Conservation (phyloP, 2,888 invertebrate genomes). For the Arge pagana region DNA sequence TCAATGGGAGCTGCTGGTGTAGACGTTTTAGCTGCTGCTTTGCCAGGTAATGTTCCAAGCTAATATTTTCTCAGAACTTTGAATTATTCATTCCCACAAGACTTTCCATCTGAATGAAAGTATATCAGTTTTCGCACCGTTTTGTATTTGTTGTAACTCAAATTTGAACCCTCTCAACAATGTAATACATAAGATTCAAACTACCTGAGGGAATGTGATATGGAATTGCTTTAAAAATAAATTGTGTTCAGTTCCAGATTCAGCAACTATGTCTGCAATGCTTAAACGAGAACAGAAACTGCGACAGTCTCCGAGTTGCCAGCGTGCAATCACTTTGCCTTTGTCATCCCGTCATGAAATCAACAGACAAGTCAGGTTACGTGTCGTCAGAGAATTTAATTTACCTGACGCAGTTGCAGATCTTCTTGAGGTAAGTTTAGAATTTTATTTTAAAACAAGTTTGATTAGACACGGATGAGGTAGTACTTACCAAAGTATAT, state of each 20-base stretch:
- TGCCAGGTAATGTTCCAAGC: no score
- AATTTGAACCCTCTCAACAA: constrained; percentile 10
- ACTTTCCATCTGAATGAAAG: background rate
- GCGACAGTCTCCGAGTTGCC: constrained; percentile 77
- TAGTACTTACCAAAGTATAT: no score
- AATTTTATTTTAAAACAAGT: no score
- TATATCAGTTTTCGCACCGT: background rate
- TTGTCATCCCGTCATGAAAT: constrained; percentile 79
- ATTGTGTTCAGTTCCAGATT: constrained; percentile 74
- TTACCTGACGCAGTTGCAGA: constrained; percentile 87
- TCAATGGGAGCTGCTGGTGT: constrained; percentile 63
- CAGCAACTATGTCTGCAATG: constrained; percentile 77
- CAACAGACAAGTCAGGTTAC: constrained; percentile 73
- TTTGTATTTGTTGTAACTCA: constrained; percentile 5
- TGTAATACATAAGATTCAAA: constrained; percentile 5
- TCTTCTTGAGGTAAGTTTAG: constrained; percentile 65
- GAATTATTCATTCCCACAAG: constrained; percentile 1
- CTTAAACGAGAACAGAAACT: constrained; percentile 84
- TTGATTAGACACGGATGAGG: no score
- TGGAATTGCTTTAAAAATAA: background rate
- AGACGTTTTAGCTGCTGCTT: constrained; percentile 68
- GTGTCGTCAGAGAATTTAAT: constrained; percentile 93
- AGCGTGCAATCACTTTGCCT: constrained; percentile 75
- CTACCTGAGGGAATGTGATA: no score
- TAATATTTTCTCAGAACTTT: constrained; percentile 15